Conservation (phyloP, 2,888 invertebrate genomes). For the Chelonus formosanus region DNA sequence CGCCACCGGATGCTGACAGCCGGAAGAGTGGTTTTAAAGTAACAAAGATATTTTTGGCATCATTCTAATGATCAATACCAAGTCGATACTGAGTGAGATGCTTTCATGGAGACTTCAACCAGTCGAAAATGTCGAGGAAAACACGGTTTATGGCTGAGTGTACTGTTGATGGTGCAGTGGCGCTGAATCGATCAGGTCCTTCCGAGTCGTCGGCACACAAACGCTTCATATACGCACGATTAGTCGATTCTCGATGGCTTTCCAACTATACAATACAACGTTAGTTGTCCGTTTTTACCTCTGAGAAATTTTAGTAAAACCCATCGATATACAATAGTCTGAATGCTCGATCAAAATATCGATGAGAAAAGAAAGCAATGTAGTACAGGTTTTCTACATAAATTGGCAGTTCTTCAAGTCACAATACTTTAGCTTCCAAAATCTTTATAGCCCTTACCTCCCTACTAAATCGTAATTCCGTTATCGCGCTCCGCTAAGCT, state of each 20-base stretch:
- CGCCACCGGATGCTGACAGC: conserved; percentile 2
- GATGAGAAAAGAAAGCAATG: conserved; percentile 8
- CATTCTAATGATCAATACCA: neutral
- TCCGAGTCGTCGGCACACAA: conserved; percentile 34
- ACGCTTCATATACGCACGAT: conserved; percentile 39
- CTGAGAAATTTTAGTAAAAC: conserved; percentile 21
- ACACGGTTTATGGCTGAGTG: conserved; percentile 2
- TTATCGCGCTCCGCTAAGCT: conserved; percentile 61
- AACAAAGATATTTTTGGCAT: neutral
- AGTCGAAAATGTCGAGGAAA: conserved; percentile 13
- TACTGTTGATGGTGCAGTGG: conserved; percentile 5
- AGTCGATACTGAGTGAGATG: neutral
- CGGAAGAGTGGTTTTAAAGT: no score
- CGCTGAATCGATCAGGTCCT: conserved; percentile 18
- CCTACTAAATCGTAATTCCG: conserved; percentile 55
- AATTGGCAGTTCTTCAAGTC: conserved; percentile 45
- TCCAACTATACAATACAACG: conserved; percentile 2
- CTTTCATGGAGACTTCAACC: neutral
- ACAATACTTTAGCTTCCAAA: conserved; percentile 42
- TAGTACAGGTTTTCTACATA: conserved; percentile 43
- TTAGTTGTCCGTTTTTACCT: conserved; percentile 2
- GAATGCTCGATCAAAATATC: conserved; percentile 9
- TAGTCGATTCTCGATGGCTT: conserved; percentile 30
- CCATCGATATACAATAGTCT: conserved; percentile 2
- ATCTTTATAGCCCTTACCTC: conserved; percentile 34